Conservation (phyloP, 1,140 invertebrate species). For the Stenopsyche tienmushanensis region DNA sequence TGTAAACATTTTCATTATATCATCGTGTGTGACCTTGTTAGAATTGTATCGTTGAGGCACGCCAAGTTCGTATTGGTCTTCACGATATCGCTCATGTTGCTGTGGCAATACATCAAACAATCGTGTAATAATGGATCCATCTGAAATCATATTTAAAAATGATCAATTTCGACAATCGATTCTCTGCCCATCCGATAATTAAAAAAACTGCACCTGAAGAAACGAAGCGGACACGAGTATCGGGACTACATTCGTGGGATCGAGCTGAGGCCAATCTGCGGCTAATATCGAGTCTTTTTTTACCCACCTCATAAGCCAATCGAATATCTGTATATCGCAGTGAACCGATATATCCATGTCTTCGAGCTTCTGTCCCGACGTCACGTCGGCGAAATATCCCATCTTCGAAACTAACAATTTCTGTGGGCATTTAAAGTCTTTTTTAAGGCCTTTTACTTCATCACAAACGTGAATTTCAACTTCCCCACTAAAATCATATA, state of each 20-base stretch:
- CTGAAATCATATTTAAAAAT: constrained; percentile 48
- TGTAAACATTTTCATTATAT: no score
- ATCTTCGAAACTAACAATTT: constrained; percentile 84
- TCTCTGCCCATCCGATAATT: neutral
- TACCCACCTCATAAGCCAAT: constrained; percentile 96
- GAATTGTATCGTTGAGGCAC: constrained; percentile 77
- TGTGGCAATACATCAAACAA: constrained; percentile 78
- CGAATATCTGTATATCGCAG: constrained; percentile 90
- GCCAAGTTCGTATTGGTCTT: constrained; percentile 75
- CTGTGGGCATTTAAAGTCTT: constrained; percentile 86
- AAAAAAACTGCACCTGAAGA: constrained; percentile 58
- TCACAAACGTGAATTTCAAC: constrained; percentile 87
- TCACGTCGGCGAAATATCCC: constrained; percentile 92
- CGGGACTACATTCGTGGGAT: constrained; percentile 83
- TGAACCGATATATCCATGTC: constrained; percentile 96
- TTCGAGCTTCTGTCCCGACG: constrained; percentile 80
- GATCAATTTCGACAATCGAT: neutral
- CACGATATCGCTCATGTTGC: constrained; percentile 78
- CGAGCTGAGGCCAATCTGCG: constrained; percentile 71
- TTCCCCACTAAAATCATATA: constrained; percentile 63
- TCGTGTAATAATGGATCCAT: constrained; percentile 85
- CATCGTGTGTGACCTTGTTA: constrained; percentile 60
- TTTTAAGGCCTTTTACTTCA: constrained; percentile 81
- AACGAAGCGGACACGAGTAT: constrained; percentile 93
- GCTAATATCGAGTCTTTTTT: constrained; percentile 69